phyloP scores from a whole-genome alignment of 2,888 invertebrate species.

The Cheilosia vulpina region DNA sequence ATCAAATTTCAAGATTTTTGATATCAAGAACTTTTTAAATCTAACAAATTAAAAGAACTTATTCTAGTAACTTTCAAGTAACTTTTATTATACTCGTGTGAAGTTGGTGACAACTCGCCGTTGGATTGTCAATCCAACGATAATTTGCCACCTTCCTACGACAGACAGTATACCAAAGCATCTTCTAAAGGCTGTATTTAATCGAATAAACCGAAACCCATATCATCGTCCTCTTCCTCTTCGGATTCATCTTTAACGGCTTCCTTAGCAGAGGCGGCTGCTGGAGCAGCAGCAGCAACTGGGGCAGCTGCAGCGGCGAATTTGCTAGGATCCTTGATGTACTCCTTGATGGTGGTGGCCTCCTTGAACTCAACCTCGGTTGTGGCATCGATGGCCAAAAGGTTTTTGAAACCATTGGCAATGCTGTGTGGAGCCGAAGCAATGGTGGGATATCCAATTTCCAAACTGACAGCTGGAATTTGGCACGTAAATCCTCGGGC shows the following conservation, averaged over 20 bases:
- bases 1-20: no score
- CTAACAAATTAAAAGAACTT: no score
- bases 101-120: constrained; percentile 80
- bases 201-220: constrained; percentile 98
- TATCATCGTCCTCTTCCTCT: constrained; percentile 95
- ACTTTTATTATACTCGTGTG: constrained; percentile 68
- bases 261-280: no score
- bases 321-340: constrained; percentile 97
- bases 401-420: constrained; percentile 98
- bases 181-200: constrained; percentile 83
- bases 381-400: constrained; percentile 97
- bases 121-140: constrained; percentile 83
- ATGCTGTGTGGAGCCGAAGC: constrained; percentile 99
- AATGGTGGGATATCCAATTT: constrained; percentile 97
- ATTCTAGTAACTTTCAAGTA: no score
- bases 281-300: no score
- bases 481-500: constrained; percentile 95
- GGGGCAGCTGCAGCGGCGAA: constrained; percentile 89
- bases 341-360: constrained; percentile 96
- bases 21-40: no score
- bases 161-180: constrained; percentile 47
- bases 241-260: constrained; percentile 90
- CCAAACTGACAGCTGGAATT: constrained; percentile 95
- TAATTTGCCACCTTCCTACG: constrained; percentile 78
- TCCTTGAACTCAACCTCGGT: constrained; percentile 98